Evolutionary conservation across 2,888 invertebrate genomes (phyloP), one percentile per base, ranked within the genome.

Genomic region (Xiphydria camelus): DNA sequence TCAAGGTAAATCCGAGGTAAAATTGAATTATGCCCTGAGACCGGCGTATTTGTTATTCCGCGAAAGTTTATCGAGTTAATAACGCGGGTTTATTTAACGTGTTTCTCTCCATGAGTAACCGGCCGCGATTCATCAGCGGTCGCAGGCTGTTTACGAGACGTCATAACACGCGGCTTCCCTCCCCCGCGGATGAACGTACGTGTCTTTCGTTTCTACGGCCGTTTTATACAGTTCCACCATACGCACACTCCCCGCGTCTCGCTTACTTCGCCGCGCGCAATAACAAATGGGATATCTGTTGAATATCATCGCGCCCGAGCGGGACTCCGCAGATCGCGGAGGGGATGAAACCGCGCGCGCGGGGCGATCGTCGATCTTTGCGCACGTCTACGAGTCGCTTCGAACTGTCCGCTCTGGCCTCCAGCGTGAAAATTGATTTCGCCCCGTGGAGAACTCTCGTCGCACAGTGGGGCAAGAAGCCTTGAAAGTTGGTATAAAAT

Each of bases 111-210:
- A 48, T 37, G 47, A 51, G 51, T 49, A 45, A 53, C 55, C 44
- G 51, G 45, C 45, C 49, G 54, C 50, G 56, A 64, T 66, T 59
- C 63, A 55, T 62, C 63, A 52, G 51, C 43, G 38, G 50, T 40
- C 41, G 46, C 51, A 55, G 51, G 45, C 49, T 62, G 70, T 66
- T 67, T 70, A 68, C 55, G 45, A 51, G 51, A 64, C 55, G 64
- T 68, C 68, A 68, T 70, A 69, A 68, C 68, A 69, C 53, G 48
- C 51, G n/a, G n/a, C n/a, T n/a, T n/a, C n/a, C 55, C 58, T 61
- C 59, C 61, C 47, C 51, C 49, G 26, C 42, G 45, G 61, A 64
- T 68, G 64, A 62, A 65, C 53, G 58, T 14, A 21, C 49, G 45
- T 31, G 18, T 14, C 36, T 47, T 41, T 37, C 37, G 45, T 54